These are phyloP conservation scores for Popillia japonica DNA, from an alignment of 1,140 invertebrate species.

Conservation along the genomic window DNA sequence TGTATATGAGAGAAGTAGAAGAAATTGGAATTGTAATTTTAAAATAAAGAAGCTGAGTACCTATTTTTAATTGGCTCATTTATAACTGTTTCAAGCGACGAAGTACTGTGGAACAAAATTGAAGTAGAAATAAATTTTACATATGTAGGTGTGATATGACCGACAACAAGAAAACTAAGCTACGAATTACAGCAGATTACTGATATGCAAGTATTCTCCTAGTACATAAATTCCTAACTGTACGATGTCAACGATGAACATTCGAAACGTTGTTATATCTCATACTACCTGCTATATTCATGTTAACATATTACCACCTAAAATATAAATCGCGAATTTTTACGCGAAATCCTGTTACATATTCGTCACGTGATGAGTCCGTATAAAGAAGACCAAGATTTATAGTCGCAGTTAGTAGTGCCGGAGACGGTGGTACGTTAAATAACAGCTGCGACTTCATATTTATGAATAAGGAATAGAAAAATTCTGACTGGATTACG, in stretches of 20 bases:
- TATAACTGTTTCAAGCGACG: too few species aligned
- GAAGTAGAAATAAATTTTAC: too few species aligned
- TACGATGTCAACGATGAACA: neutral
- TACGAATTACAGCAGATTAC: too few species aligned
- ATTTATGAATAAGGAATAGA: slow-evolving; percentile 11
- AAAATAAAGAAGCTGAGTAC: too few species aligned
- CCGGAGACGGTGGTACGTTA: neutral
- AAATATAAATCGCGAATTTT: neutral
- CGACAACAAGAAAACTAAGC: too few species aligned
- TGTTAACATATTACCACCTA: neutral
- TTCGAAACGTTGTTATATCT: neutral
- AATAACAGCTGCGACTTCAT: neutral
- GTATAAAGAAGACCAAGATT: neutral
- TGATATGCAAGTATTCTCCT: too few species aligned
- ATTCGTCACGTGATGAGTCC: neutral
- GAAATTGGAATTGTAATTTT: too few species aligned
- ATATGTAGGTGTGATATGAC: too few species aligned
- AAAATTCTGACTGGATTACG: neutral
- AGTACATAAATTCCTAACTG: neutral
- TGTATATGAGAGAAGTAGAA: too few species aligned
- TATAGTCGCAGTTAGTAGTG: neutral
- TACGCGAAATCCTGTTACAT: neutral
- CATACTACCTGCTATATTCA: neutral
- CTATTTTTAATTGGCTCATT: too few species aligned
- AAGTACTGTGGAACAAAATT: too few species aligned